Base-by-base conservation (phyloP, 1,140 invertebrate species). In the Drosophila rhopaloa region DNA sequence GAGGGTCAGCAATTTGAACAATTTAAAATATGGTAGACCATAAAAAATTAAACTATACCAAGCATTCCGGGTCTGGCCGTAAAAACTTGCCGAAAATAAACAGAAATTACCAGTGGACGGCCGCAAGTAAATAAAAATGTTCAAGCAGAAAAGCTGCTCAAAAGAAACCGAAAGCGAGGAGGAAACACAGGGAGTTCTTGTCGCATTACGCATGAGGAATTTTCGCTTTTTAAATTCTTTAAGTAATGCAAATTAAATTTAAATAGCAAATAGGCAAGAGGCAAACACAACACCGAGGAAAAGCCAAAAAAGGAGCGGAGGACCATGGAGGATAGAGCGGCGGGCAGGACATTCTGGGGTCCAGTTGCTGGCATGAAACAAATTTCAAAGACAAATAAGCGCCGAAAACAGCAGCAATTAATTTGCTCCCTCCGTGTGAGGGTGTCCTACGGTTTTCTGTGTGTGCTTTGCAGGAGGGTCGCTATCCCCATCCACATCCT, bases 201-300 rank as follows among this genome's bases (percentile, higher is more conserved):
- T 79, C 63, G 80, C 70, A 84, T 71, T 84, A 80, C 81, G 84
- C 85, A 66, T 83, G 84, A 89, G 73, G 62, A 84, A 81, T 89
- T 90, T 83, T 89, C 72, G 84, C 76, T 88, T 88, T 89, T 89
- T 81, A 89, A 89, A 89, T 89, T 89, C 85, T 90, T 78, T 72
- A 89, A 90, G 85, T 84, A 90, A 89, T 89, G 84, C 84, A 89
- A 89, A 89, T 89, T 89, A 90, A 89, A 89, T 84, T 89, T 89
- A 89, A 89, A 89, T 89, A 81, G 85, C 85, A 90, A 89, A 89
- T 90, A 89, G 85, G 81, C 77, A 60, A 80, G 67, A 77, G 62
- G 79, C 72, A 71, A 81, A 86, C 61, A 79, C 67, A 81, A 70
- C 58, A 81, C 55, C 53, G 57, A 63, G 41, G 59, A 29, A 8